These are phyloP conservation scores for Alviniconcha strummeri DNA, from an alignment of 2,888 invertebrate species.

Conservation along the genomic window DNA sequence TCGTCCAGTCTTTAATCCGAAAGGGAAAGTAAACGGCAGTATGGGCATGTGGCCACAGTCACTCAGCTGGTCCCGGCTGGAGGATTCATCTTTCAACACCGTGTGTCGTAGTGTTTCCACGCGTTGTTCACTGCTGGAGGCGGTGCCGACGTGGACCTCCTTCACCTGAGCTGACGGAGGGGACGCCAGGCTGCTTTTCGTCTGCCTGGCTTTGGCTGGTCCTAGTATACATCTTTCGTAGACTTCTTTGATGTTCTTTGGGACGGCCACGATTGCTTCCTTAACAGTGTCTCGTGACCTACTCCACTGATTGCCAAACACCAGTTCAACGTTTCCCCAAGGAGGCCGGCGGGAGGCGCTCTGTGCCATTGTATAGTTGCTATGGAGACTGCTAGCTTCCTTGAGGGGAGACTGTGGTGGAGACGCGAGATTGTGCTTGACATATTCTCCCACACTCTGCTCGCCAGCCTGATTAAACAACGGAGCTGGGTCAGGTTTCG, in stretches of 20 bases:
- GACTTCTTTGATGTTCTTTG: neutral
- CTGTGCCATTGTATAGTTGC: too few relatives aligned
- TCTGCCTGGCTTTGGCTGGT: neutral
- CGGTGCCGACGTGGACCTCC: too few relatives aligned
- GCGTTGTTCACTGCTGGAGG: neutral
- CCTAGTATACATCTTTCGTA: slow-evolving; percentile 14
- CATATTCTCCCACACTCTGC: too few relatives aligned
- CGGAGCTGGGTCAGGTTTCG: too few relatives aligned
- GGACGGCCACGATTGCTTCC: neutral
- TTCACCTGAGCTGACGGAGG: too few relatives aligned
- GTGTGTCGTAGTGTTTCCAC: too few relatives aligned
- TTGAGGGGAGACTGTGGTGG: too few relatives aligned
- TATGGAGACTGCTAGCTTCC: too few relatives aligned
- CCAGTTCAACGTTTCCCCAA: slow-evolving; percentile 11
- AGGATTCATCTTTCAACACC: neutral
- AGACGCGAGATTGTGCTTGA: too few relatives aligned
- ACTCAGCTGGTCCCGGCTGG: neutral
- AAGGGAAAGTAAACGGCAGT: neutral
- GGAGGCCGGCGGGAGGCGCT: neutral
- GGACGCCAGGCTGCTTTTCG: neutral
- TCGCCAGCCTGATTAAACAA: too few relatives aligned
- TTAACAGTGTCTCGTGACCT: neutral
- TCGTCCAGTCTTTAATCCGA: neutral
- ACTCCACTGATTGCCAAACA: neutral
- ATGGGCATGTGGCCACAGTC: neutral